phyloP scores from a whole-genome alignment of 1,140 invertebrate species.

The Drosophila ercepeae region DNA sequence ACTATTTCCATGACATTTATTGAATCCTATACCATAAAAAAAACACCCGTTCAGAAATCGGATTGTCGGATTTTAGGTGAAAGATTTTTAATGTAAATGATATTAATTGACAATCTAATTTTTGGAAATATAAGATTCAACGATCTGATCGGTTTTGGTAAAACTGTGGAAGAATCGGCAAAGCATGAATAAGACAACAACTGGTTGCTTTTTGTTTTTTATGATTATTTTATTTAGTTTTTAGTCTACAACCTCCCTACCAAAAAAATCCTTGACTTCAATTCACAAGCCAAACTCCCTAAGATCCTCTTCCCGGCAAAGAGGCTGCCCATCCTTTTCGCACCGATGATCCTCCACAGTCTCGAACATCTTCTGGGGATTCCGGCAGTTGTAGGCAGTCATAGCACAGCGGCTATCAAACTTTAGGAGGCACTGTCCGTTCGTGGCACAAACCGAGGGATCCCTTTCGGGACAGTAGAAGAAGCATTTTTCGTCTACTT shows the following conservation, averaged over 20 bases:
- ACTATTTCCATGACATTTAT: no score
- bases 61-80: no score
- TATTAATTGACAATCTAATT: no score
- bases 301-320: slow-evolving; percentile 51
- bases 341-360: slow-evolving; percentile 62
- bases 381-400: slow-evolving; percentile 68
- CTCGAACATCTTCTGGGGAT: slow-evolving; percentile 66
- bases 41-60: no score
- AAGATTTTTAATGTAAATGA: no score
- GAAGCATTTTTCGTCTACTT: slow-evolving; percentile 47
- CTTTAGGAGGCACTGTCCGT: slow-evolving; percentile 66
- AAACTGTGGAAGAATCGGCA: no score
- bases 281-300: slow-evolving; percentile 40
- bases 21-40: no score
- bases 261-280: background rate
- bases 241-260: slow-evolving; percentile 19
- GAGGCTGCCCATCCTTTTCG: slow-evolving; percentile 40
- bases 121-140: background rate
- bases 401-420: slow-evolving; percentile 64
- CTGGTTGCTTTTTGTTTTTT: no score
- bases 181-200: no score
- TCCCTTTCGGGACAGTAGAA: slow-evolving; percentile 52
- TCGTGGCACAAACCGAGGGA: slow-evolving; percentile 56
- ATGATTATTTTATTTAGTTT: background rate
- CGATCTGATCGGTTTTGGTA: no score